Base-by-base conservation (phyloP, 35 echinoderm and acorn worm genomes). In the Apostichopus parvimensis region DNA sequence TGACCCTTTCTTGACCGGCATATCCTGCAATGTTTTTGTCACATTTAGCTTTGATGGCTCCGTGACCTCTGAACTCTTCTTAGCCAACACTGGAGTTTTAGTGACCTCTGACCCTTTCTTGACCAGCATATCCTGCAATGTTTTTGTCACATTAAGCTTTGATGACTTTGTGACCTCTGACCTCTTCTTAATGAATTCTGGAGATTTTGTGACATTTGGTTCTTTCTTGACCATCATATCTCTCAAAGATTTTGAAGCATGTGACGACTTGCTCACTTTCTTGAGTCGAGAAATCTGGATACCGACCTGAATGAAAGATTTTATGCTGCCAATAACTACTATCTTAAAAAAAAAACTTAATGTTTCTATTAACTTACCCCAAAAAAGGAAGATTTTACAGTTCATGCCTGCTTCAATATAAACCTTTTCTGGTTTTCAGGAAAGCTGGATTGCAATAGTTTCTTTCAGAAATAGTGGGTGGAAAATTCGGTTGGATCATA, bases 261-360 rank as follows among this genome's bases (percentile, higher is more conserved):
- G 54, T 7, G 85, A 59, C 77, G 90, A 14, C 34, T 56, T 34
- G n/a, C 68, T 57, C 2, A 90, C 64, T 75, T 81, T 62, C 22
- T 89, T 88, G 20, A 98, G 94, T 58, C 92, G 79, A 18, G 87
- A 93, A 24, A 98, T 90, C 61, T 93, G 96, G 64, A 97, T 93
- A 1, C 96, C 96, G 77, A 97, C 92, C 96, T 97, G 88, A 1
- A 60, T 8, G 11, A 60, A 60, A 45, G 34, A 45, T 45, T 45
- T 45, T 45, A 45, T 45, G 34, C 34, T 45, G 34, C 3, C 34
- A 45, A 45, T 45, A 45, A 45, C 3, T 45, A 45, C 34, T 45
- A 45, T 45, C 2, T 45, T 45, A 4, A 45, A 3, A 3, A 0
- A 0, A 45, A 45, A 45, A 45, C 34, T 45, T 45, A 2, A 45